Conservation (phyloP, 2,797 vertebrate genomes). For the Iguana delicatissima region DNA sequence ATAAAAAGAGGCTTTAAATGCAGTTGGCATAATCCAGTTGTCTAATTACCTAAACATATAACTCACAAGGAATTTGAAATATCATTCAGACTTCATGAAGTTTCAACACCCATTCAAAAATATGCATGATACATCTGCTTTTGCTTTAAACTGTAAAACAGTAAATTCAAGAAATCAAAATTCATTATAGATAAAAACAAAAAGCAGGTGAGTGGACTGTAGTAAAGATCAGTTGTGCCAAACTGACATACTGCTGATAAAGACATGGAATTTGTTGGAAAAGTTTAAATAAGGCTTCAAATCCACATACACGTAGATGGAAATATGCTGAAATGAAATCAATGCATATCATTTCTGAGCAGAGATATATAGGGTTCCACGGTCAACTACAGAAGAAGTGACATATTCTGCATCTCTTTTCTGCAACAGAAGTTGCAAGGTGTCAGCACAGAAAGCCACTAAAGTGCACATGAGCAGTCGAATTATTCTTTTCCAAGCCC, state of each 20-base stretch:
- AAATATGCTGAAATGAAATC: neutral
- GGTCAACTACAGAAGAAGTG: too few relatives aligned
- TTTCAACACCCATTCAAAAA: neutral
- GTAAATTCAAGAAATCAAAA: slow-evolving; percentile 13
- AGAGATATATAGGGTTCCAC: neutral
- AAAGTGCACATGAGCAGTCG: too few relatives aligned
- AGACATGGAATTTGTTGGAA: neutral
- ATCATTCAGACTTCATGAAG: neutral
- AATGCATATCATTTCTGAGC: neutral
- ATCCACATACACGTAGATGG: neutral
- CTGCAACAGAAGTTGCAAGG: too few relatives aligned
- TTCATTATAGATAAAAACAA: neutral
- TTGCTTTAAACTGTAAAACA: neutral
- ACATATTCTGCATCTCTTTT: too few relatives aligned
- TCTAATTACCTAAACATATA: neutral
- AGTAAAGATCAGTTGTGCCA: neutral
- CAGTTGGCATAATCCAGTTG: neutral
- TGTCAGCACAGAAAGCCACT: too few relatives aligned
- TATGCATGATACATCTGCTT: neutral
- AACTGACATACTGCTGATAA: neutral
- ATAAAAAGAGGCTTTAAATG: neutral
- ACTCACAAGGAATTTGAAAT: neutral
- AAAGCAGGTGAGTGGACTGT: neutral
- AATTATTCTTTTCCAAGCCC: neutral
- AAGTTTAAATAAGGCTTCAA: neutral